Evolutionary conservation across 2,113 vertebrate species (phyloP).

Genomic region (Cyanocitta stelleri): DNA sequence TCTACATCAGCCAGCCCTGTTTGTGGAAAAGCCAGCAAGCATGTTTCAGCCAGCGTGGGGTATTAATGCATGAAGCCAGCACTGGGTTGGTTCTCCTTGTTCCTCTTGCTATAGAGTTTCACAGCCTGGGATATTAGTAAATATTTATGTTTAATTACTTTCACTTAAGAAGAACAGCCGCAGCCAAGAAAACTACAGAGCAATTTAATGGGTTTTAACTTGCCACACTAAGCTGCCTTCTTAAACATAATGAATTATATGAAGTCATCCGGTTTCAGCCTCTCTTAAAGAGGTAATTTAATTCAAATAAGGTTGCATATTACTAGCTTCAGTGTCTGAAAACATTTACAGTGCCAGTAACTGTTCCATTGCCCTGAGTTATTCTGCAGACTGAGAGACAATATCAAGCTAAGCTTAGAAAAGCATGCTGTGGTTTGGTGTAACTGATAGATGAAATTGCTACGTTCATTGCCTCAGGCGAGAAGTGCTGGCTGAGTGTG

Average conservation of each 20-base stretch:
- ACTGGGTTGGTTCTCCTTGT: background rate
- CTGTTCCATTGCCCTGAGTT: conserved; percentile 15
- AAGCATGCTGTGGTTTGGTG: conserved; percentile 4
- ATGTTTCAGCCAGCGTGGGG: background rate
- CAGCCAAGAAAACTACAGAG: conserved; percentile 55
- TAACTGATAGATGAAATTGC: background rate
- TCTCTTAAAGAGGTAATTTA: conserved; percentile 59
- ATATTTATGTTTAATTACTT: conserved; percentile 64
- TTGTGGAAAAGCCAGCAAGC: background rate
- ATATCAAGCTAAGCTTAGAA: background rate
- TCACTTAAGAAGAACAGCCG: conserved; percentile 50
- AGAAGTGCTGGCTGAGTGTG: background rate
- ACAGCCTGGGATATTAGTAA: conserved; percentile 55
- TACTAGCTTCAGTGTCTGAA: conserved; percentile 54
- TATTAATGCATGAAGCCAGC: background rate
- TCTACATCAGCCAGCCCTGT: background rate
- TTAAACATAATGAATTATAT: conserved; percentile 59
- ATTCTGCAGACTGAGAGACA: conserved; percentile 33
- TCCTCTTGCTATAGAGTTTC: conserved; percentile 48
- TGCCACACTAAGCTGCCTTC: conserved; percentile 38
- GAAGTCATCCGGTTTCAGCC: conserved; percentile 60
- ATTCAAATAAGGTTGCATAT: conserved; percentile 52
- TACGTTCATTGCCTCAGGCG: background rate
- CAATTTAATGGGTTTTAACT: conserved; percentile 59
- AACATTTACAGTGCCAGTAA: conserved; percentile 52